phyloP scores from a whole-genome alignment of 2,888 invertebrate species.

The Lasioglossum figueresi region DNA sequence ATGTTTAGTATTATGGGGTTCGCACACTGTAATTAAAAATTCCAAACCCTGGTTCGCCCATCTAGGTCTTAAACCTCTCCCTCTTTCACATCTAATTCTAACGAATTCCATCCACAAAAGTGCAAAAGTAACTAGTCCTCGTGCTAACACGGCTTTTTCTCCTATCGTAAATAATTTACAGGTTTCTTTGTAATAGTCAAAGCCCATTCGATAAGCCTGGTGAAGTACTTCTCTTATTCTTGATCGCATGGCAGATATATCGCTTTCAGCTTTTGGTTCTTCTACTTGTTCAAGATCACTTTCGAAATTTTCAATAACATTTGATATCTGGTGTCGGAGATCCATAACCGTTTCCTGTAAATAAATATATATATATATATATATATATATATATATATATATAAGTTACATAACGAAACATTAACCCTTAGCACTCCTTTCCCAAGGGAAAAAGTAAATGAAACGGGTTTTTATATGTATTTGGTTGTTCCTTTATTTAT shows the following conservation, averaged over 20 bases:
- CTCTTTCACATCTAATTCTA: slow-evolving; percentile 92
- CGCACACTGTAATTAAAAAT: slow-evolving; percentile 93
- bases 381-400: slow-evolving; percentile 13
- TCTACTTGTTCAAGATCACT: slow-evolving; percentile 84
- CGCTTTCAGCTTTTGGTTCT: slow-evolving; percentile 86
- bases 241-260: slow-evolving; percentile 87
- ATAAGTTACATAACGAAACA: slow-evolving; percentile 23
- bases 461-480: too few species aligned
- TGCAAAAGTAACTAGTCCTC: slow-evolving; percentile 89
- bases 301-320: slow-evolving; percentile 86
- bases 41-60: slow-evolving; percentile 96
- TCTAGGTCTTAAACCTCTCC: slow-evolving; percentile 91
- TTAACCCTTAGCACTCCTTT: background rate
- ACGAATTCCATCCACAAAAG: slow-evolving; percentile 96
- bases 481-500: too few species aligned
- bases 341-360: slow-evolving; percentile 85
- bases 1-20: slow-evolving; percentile 92
- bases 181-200: slow-evolving; percentile 93
- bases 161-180: slow-evolving; percentile 86
- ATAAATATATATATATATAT: slow-evolving; percentile 10
- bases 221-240: slow-evolving; percentile 91
- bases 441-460: too few species aligned
- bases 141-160: slow-evolving; percentile 85
- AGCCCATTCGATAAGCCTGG: slow-evolving; percentile 95
- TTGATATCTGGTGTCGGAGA: slow-evolving; percentile 86